These are phyloP conservation scores for Paragorgia papillata DNA, from an alignment of 92 coral and sea anemone genomes.

Conservation along the genomic window DNA sequence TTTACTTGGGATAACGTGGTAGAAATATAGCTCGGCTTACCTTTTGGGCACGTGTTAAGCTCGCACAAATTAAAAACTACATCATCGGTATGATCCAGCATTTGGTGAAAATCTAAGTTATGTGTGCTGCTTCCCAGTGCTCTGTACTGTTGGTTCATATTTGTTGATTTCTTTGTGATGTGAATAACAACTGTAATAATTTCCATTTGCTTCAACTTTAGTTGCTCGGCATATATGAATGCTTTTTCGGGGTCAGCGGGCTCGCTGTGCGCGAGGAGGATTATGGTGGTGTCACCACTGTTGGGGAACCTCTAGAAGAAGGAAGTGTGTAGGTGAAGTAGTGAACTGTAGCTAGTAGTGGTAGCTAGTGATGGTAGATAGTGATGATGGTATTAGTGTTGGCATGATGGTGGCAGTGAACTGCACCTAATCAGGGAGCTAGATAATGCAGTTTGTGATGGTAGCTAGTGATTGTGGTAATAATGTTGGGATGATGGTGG, in stretches of 20 bases:
- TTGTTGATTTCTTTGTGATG: slow-evolving; percentile 21
- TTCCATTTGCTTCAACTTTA: slow-evolving; percentile 14
- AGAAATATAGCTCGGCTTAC: not conserved
- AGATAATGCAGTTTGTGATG: no score
- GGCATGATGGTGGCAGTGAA: no score
- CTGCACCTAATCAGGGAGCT: no score
- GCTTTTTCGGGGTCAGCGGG: slow-evolving; percentile 32
- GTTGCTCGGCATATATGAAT: slow-evolving; percentile 7
- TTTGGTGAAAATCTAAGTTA: not conserved
- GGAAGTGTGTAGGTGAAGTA: not conserved
- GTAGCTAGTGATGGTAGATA: no score
- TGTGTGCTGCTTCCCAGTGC: slow-evolving; percentile 8
- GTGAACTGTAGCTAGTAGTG: no score
- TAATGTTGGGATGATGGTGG: no score
- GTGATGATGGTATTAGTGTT: no score
- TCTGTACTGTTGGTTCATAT: slow-evolving; percentile 13
- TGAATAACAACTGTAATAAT: slow-evolving; percentile 17
- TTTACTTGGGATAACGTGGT: no score
- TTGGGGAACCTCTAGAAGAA: not conserved
- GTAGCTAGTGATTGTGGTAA: no score
- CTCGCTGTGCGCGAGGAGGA: slow-evolving; percentile 4
- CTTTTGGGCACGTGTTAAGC: slow-evolving; percentile 31
- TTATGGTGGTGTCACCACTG: not conserved
- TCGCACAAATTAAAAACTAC: slow-evolving; percentile 27
- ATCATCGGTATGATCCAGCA: slow-evolving; percentile 5